Evolutionary conservation across 2,113 vertebrate genomes (phyloP), one percentile per base, ranked within the genome.

Genomic region (Sialia sialis): DNA sequence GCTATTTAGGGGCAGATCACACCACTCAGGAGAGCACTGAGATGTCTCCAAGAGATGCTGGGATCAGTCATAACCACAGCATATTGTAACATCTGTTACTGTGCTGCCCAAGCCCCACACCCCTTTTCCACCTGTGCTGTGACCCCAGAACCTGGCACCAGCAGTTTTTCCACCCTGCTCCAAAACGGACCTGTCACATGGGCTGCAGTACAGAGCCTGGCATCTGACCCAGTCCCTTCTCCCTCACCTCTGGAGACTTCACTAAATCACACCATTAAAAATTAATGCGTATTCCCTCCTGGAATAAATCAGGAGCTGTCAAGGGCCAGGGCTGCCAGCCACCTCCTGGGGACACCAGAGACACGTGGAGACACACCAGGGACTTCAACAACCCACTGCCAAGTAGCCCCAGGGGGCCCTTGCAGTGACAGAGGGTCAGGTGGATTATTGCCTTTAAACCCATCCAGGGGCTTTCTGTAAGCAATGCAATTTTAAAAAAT

Each of bases 401-500:
- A 75, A 38, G 38, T 19, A 81, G 56, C 49, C 36, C 52, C 75
- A 22, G 25, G 48, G 48, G 13, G 32, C 6, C 59, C 36, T 72
- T 29, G 43, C 46, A 38, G 80, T 72, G 89, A 51, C 2, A 0
- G 58, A 81, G 76, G n/a, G 48, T 34, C 0, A 1, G 67, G 54
- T 51, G 59, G 92, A 90, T 96, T 93, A 93, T 51, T 78, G 90
- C 89, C 92, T 90, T 64, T 91, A 95, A 93, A 90, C 34, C 34
- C 59, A 81, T 84, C 59, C 58, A 75, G 49, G 66, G 74, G 64
- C 56, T 94, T 93, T 91, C 93, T 62, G 78, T 67, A 68, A 94
- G 91, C 75, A 83, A 94, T 41, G 83, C 48, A 73, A 91, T 92
- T 88, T 94, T 2, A 0, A 79, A 91, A 93, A 91, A 88, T 43